A percentile compares a stretch with the other conserved stretches of the same genome.
Evolutionary conservation across 2,888 invertebrate species (phyloP).

Genomic region (Leucophenga montana): DNA sequence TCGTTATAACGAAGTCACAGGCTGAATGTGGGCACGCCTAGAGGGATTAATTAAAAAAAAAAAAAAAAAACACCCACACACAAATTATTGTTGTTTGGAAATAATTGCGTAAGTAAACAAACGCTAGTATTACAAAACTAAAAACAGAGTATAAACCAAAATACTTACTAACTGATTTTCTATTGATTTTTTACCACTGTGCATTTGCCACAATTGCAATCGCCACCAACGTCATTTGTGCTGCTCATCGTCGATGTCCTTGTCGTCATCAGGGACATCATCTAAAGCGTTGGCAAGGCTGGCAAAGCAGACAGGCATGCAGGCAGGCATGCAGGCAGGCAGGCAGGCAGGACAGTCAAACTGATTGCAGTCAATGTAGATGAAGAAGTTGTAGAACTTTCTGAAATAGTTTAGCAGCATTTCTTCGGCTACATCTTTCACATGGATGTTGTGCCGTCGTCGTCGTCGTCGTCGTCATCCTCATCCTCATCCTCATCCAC

Average conservation of each 20-base stretch:
- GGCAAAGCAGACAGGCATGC: neutral
- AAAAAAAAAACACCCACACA: too few species aligned
- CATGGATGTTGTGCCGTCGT: neutral
- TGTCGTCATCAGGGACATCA: neutral
- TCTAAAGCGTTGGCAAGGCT: neutral
- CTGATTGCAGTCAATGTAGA: neutral
- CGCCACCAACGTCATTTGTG: too few species aligned
- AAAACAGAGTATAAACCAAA: too few species aligned
- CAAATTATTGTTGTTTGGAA: too few species aligned
- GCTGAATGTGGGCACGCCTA: too few species aligned
- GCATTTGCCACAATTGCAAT: too few species aligned
- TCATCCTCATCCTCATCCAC: neutral
- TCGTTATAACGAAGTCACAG: too few species aligned
- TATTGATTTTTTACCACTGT: conserved; percentile 44
- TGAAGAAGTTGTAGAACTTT: neutral
- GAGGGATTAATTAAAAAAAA: too few species aligned
- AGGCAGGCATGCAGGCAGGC: neutral
- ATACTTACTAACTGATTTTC: too few species aligned
- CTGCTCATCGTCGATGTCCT: too few species aligned
- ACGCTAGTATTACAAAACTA: too few species aligned
- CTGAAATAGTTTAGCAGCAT: conserved; percentile 6
- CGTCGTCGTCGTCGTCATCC: neutral
- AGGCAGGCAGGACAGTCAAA: neutral
- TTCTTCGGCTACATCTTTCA: conserved; percentile 5
- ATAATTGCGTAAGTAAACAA: too few species aligned